These are phyloP conservation scores for Dorcus parallelipipedus DNA, from an alignment of 2,888 invertebrate genomes.

Conservation along the genomic window DNA sequence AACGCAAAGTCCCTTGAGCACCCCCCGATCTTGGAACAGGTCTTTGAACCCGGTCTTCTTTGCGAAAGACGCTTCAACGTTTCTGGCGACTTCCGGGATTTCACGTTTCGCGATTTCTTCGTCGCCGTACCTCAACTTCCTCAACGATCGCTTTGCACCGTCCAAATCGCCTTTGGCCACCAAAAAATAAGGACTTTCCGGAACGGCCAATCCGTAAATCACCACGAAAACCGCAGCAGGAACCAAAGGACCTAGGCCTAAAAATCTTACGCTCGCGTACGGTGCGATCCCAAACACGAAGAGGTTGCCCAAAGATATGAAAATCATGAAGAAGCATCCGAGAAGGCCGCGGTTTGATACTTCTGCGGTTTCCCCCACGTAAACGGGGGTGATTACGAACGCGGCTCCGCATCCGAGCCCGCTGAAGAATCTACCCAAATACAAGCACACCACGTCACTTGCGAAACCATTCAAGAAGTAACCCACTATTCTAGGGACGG, in stretches of 20 bases:
- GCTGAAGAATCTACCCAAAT: constrained; percentile 19
- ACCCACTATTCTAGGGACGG: constrained; percentile 60
- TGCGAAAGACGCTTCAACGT: constrained; percentile 35
- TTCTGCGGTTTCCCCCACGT: constrained; percentile 81
- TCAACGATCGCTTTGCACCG: constrained; percentile 62
- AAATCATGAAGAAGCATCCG: constrained; percentile 67
- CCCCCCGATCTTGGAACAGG: constrained; percentile 35
- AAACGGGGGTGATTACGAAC: constrained; percentile 75
- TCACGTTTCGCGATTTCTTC: constrained; percentile 61
- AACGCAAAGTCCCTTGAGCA: constrained; percentile 44
- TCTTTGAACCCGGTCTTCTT: constrained; percentile 39
- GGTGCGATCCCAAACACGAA: constrained; percentile 68
- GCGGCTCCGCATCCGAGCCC: constrained; percentile 55
- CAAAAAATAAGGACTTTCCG: constrained; percentile 73
- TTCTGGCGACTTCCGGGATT: constrained; percentile 50
- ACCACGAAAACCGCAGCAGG: constrained; percentile 44
- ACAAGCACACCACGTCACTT: constrained; percentile 11
- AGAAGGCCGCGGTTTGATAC: constrained; percentile 73
- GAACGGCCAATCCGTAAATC: constrained; percentile 67
- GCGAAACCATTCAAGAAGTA: constrained; percentile 24
- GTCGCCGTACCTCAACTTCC: constrained; percentile 59
- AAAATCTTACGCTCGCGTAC: constrained; percentile 59
- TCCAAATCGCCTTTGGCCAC: constrained; percentile 55
- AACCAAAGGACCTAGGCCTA: constrained; percentile 63
- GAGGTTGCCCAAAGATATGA: constrained; percentile 64